Evolutionary conservation across 2,797 vertebrate genomes (phyloP).

Genomic region (Melanotaenia trifasciata): DNA sequence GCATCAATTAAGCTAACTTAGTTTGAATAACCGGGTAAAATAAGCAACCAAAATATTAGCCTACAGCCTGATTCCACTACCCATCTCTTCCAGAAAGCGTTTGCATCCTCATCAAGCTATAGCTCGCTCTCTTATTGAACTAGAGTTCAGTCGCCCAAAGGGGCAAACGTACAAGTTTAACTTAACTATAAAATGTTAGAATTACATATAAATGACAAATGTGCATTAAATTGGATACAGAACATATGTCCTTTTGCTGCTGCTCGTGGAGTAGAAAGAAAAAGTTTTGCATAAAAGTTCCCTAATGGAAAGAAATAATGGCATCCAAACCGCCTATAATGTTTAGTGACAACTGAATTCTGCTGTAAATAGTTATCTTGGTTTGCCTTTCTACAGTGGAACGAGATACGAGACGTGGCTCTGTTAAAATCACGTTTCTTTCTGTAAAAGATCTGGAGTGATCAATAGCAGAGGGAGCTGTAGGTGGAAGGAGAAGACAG

Average conservation of each 20-base stretch:
- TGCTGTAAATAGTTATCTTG: neutral
- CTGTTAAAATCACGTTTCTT: constrained; percentile 4
- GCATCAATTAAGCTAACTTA: neutral
- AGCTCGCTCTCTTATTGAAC: too few species aligned
- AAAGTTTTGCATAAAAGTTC: neutral
- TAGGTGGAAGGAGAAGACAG: neutral
- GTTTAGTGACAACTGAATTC: too few species aligned
- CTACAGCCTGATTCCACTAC: constrained; percentile 17
- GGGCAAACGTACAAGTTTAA: too few species aligned
- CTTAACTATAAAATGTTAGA: too few species aligned
- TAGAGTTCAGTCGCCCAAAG: too few species aligned
- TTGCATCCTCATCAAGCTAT: constrained; percentile 27
- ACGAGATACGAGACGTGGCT: neutral
- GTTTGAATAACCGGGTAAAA: neutral
- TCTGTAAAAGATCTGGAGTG: constrained; percentile 33
- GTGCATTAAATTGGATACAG: too few species aligned
- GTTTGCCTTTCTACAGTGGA: neutral
- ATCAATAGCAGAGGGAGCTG: constrained; percentile 54
- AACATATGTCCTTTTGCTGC: too few species aligned
- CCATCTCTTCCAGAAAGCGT: constrained; percentile 26
- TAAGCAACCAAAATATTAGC: neutral
- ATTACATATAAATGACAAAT: too few species aligned
- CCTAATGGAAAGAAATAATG: neutral
- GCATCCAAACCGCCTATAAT: neutral
- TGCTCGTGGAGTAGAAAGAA: neutral